These are phyloP conservation scores for Peromyscus nudipes DNA, from an alignment of 2,797 vertebrate species.

Conservation along the genomic window DNA sequence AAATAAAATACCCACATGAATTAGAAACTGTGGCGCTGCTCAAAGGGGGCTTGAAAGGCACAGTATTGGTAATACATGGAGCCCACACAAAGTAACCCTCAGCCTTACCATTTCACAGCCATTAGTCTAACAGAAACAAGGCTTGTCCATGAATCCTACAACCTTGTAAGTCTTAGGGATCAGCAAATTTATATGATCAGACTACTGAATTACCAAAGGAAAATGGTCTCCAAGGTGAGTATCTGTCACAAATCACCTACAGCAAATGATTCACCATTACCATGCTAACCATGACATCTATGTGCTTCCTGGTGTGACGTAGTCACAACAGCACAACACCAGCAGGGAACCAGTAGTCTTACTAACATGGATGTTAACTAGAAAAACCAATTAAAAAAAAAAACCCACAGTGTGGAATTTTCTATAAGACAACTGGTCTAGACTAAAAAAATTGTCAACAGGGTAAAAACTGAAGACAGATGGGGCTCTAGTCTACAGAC, in stretches of 20 bases:
- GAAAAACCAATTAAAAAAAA: neutral
- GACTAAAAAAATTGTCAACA: neutral
- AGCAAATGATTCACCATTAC: neutral
- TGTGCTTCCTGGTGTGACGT: neutral
- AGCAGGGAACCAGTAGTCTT: neutral
- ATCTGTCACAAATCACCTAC: neutral
- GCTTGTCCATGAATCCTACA: neutral
- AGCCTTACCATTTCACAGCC: neutral
- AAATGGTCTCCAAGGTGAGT: neutral
- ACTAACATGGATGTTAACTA: neutral
- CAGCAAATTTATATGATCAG: neutral
- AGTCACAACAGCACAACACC: neutral
- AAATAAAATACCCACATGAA: neutral
- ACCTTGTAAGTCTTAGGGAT: neutral
- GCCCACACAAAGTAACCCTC: neutral
- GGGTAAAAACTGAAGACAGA: neutral
- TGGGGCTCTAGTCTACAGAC: neutral
- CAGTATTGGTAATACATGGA: neutral
- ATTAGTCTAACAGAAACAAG: neutral
- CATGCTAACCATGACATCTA: neutral
- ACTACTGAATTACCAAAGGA: neutral
- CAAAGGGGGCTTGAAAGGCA: neutral
- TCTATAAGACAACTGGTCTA: neutral
- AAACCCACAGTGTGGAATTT: neutral
- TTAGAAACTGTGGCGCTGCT: neutral